Evolutionary conservation across 2,797 vertebrate genomes (phyloP).

Genomic region (Stomatorhinus walkeri): DNA sequence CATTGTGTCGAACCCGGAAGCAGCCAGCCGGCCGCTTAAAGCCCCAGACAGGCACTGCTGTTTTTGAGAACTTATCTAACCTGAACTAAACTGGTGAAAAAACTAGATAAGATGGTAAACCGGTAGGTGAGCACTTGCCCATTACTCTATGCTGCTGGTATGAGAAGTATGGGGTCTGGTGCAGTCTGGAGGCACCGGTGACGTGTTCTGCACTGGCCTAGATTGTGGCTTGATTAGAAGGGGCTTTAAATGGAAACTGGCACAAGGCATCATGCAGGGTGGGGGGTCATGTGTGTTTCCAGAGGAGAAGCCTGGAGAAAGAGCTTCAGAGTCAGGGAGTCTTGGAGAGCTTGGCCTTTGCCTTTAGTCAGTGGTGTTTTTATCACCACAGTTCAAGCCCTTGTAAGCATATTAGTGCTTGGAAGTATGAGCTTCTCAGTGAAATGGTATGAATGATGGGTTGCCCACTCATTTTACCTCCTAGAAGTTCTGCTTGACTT

Average conservation of each 20-base stretch:
- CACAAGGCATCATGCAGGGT: slow-evolving; percentile 26
- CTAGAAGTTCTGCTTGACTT: background rate
- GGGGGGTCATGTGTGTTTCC: slow-evolving; percentile 30
- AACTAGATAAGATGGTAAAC: background rate
- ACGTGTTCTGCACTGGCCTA: slow-evolving; percentile 38
- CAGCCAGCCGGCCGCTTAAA: background rate
- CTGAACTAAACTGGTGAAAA: background rate
- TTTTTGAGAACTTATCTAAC: background rate
- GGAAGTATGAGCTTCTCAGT: background rate
- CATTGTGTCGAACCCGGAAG: background rate
- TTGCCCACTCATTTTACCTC: background rate
- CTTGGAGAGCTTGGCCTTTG: background rate
- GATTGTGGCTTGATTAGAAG: slow-evolving; percentile 47
- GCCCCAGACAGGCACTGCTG: background rate
- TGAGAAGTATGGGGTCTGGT: background rate
- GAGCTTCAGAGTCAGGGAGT: background rate
- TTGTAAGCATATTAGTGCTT: background rate
- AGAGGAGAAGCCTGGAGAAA: slow-evolving; percentile 22
- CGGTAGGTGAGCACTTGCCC: background rate
- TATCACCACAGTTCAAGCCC: background rate
- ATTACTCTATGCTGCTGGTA: background rate
- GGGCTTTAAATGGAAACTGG: slow-evolving; percentile 34
- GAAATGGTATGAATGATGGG: background rate
- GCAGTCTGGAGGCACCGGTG: background rate
- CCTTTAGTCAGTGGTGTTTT: background rate